Conservation (phyloP, 2,888 invertebrate species). For the Branchellion lobata region DNA sequence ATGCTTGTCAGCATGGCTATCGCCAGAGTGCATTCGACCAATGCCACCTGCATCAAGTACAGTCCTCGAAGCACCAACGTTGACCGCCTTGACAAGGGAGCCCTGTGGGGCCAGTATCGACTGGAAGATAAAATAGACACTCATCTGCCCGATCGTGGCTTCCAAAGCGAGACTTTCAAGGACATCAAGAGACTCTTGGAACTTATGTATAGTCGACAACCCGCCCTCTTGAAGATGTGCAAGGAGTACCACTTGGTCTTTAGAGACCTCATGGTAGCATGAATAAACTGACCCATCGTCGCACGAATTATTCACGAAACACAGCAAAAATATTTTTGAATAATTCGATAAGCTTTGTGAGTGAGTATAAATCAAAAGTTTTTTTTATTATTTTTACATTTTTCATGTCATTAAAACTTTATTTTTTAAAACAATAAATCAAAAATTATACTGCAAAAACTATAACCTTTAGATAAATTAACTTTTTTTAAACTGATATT, state of each 20-base stretch:
- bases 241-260: constrained; percentile 39
- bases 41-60: constrained; percentile 32
- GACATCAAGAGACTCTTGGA: constrained; percentile 29
- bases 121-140: constrained; percentile 45
- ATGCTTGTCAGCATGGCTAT: constrained; percentile 43
- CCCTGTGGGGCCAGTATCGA: constrained; percentile 23
- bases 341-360: too few relatives aligned
- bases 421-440: too few relatives aligned
- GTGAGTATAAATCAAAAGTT: too few relatives aligned
- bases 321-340: too few relatives aligned
- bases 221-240: constrained; percentile 31
- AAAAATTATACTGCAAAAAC: too few relatives aligned
- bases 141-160: constrained; percentile 42
- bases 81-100: constrained; percentile 46
- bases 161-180: constrained; percentile 32
- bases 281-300: too few relatives aligned
- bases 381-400: too few relatives aligned
- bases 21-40: neutral
- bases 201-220: constrained; percentile 36
- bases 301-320: too few relatives aligned
- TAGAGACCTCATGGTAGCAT: neutral
- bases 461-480: too few relatives aligned
- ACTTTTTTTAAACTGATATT: too few relatives aligned
- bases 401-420: too few relatives aligned
- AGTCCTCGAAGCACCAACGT: constrained; percentile 36